Percentiles rank a stretch among this genome's conserved stretches.
Conservation (phyloP, 37 sponge, comb jelly and placozoan genomes). For the Bolinopsis microptera region DNA sequence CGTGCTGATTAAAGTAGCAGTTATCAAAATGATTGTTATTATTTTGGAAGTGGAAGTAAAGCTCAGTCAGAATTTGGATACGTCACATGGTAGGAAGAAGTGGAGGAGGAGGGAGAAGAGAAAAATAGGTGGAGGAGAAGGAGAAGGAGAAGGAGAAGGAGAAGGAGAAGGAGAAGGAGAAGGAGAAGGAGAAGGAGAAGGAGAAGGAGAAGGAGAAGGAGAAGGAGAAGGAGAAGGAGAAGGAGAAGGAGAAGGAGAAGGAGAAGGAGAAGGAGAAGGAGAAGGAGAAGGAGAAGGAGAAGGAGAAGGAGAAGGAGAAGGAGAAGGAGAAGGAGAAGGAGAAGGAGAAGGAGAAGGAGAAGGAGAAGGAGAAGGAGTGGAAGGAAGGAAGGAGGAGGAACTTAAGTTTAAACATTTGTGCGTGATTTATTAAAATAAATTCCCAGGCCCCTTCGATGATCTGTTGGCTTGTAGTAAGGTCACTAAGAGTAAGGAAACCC, state of each 20-base stretch:
- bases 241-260: not conserved
- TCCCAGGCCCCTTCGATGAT: not conserved
- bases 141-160: not conserved
- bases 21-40: too few species aligned
- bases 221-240: not conserved
- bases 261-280: not conserved
- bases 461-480: not conserved
- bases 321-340: not conserved
- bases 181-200: not conserved
- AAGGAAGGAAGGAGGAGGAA: not conserved
- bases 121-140: not conserved
- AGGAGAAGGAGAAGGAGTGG: too few species aligned
- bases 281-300: not conserved
- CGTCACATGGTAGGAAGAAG: too few species aligned
- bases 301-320: not conserved
- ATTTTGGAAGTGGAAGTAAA: too few species aligned
- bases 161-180: not conserved
- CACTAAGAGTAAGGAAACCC: not conserved
- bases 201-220: not conserved
- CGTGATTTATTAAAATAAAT: not conserved
- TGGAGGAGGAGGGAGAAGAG: not conserved
- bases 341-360: not conserved
- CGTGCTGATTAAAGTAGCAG: too few species aligned
- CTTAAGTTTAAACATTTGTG: not conserved
- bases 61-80: too few species aligned